A percentile compares a stretch with the other conserved stretches of the same genome.
Conservation (phyloP, 2,888 invertebrate species). For the Ornithoptera priamus region DNA sequence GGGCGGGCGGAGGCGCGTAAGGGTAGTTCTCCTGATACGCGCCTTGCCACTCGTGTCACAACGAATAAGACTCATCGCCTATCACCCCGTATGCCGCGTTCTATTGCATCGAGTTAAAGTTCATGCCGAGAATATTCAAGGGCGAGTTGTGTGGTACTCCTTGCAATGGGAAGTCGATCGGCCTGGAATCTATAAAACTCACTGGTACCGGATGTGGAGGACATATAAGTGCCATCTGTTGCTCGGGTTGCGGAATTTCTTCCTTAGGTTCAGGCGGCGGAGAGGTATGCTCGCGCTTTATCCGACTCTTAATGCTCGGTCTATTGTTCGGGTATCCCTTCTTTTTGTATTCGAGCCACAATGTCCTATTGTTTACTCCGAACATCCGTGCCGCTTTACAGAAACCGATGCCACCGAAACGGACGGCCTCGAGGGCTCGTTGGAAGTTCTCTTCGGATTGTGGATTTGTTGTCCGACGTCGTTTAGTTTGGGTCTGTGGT, state of each 20-base stretch:
- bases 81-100: conserved; percentile 67
- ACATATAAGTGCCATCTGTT: conserved; percentile 80
- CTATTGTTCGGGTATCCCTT: conserved; percentile 90
- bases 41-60: conserved; percentile 69
- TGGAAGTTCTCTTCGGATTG: conserved; percentile 92
- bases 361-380: conserved; percentile 91
- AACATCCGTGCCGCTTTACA: conserved; percentile 91
- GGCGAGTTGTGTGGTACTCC: conserved; percentile 81
- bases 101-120: conserved; percentile 88
- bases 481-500: conserved; percentile 74
- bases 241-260: conserved; percentile 52
- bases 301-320: conserved; percentile 87
- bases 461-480: conserved; percentile 87
- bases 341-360: conserved; percentile 92
- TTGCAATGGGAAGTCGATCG: conserved; percentile 84
- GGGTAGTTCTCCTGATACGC: conserved; percentile 36
- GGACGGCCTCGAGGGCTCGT: conserved; percentile 88
- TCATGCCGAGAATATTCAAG: conserved; percentile 86
- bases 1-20: conserved; percentile 36
- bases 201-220: conserved; percentile 84
- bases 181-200: conserved; percentile 85
- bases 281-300: conserved; percentile 84
- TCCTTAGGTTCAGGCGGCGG: conserved; percentile 81
- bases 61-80: conserved; percentile 52
- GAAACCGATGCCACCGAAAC: conserved; percentile 91